These are phyloP conservation scores for Callipepla squamata DNA, from an alignment of 2,113 vertebrate species.

Conservation along the genomic window DNA sequence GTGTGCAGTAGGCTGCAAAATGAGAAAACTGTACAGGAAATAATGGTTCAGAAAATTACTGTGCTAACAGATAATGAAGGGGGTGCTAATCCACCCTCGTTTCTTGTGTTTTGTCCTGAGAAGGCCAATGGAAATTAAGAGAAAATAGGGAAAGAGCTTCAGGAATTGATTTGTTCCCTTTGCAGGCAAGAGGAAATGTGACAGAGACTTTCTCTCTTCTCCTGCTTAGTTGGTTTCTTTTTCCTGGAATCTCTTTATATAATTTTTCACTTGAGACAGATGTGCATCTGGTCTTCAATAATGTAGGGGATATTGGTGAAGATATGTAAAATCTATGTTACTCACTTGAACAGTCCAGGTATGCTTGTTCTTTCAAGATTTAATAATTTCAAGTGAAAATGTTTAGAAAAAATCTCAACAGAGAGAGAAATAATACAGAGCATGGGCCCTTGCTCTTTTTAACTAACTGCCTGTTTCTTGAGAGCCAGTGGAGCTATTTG, in stretches of 20 bases:
- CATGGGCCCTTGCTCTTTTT: background rate
- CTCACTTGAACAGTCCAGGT: background rate
- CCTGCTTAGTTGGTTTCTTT: background rate
- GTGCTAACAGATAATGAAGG: background rate
- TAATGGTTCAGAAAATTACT: background rate
- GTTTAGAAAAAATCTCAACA: background rate
- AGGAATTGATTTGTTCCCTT: rapidly evolving
- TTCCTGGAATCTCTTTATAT: background rate
- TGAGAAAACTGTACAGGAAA: background rate
- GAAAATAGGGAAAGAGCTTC: background rate
- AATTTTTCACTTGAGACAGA: background rate
- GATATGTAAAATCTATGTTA: background rate
- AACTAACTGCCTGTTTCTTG: background rate
- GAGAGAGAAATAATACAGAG: background rate
- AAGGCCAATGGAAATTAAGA: background rate
- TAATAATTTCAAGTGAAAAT: background rate
- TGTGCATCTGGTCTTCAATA: background rate
- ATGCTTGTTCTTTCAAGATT: background rate
- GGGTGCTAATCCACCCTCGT: background rate
- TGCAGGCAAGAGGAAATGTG: background rate
- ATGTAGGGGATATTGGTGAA: background rate
- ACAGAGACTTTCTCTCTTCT: background rate
- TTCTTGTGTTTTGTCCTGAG: background rate
- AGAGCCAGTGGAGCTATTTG: background rate
- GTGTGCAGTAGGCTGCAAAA: background rate